These are phyloP conservation scores for Rachycentron canadum DNA, from an alignment of 2,797 vertebrate genomes.

Conservation along the genomic window DNA sequence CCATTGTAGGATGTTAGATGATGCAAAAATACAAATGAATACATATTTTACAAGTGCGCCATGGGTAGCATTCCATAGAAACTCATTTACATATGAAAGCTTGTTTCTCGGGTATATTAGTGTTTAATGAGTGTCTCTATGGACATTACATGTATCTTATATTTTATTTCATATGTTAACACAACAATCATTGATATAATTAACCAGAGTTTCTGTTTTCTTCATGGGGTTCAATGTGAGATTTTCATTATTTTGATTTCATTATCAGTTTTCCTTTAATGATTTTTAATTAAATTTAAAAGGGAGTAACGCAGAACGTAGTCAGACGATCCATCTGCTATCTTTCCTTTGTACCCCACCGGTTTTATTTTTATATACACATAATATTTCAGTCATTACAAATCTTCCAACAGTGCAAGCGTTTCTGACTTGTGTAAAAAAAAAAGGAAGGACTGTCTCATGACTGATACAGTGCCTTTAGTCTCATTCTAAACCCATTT, in stretches of 20 bases:
- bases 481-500: constrained; percentile 33
- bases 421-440: constrained; percentile 35
- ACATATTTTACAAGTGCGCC: background rate
- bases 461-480: constrained; percentile 14
- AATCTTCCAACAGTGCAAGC: constrained; percentile 21
- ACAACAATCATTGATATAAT: background rate
- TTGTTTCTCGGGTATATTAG: constrained; percentile 19
- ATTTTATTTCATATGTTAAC: constrained; percentile 28
- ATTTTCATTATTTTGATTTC: no score
- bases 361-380: constrained; percentile 42
- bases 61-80: constrained; percentile 4
- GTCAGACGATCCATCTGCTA: constrained; percentile 17
- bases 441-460: constrained; percentile 15
- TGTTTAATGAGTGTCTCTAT: constrained; percentile 19
- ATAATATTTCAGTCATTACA: constrained; percentile 30
- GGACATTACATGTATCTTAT: background rate
- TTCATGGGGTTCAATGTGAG: background rate
- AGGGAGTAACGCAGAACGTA: background rate
- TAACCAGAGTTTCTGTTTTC: background rate
- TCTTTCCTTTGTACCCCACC: constrained; percentile 16
- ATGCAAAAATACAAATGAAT: constrained; percentile 8
- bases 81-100: constrained; percentile 43
- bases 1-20: background rate
- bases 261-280: constrained; percentile 14
- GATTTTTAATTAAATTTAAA: constrained; percentile 15